phyloP scores from a whole-genome alignment of 2,113 vertebrate species.

The Ursus arctos region DNA sequence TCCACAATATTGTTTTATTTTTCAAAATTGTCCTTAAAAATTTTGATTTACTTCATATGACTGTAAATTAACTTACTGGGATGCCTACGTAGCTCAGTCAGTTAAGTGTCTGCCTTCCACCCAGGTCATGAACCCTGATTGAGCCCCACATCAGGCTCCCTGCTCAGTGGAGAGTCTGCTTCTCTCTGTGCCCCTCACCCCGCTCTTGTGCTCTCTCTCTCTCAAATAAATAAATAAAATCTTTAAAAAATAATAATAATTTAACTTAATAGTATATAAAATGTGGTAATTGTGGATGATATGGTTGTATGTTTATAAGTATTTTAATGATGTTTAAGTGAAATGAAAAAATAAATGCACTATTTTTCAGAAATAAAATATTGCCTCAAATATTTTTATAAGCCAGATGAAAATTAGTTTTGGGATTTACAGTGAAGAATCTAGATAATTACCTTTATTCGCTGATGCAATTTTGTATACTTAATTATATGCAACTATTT shows the following conservation, averaged over 20 bases:
- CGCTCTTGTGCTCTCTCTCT: background rate
- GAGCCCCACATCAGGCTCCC: background rate
- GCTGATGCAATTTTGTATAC: background rate
- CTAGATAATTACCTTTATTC: background rate
- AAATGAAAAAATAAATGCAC: background rate
- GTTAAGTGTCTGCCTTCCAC: background rate
- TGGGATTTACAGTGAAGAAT: background rate
- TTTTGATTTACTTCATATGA: background rate
- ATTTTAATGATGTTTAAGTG: background rate
- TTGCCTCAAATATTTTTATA: background rate
- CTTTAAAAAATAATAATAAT: background rate
- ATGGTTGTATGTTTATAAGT: background rate
- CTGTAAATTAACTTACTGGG: background rate
- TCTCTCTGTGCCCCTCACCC: background rate
- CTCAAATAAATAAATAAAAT: background rate
- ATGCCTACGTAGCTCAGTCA: background rate
- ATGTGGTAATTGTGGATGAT: background rate
- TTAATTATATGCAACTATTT: background rate
- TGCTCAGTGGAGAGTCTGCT: background rate
- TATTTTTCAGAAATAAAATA: background rate
- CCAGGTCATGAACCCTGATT: background rate
- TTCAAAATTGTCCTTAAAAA: background rate
- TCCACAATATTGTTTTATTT: background rate
- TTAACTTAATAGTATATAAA: background rate
- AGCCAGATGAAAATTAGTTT: background rate